phyloP scores from a whole-genome alignment of 2,113 vertebrate species.

The Hippopotamus amphibius region DNA sequence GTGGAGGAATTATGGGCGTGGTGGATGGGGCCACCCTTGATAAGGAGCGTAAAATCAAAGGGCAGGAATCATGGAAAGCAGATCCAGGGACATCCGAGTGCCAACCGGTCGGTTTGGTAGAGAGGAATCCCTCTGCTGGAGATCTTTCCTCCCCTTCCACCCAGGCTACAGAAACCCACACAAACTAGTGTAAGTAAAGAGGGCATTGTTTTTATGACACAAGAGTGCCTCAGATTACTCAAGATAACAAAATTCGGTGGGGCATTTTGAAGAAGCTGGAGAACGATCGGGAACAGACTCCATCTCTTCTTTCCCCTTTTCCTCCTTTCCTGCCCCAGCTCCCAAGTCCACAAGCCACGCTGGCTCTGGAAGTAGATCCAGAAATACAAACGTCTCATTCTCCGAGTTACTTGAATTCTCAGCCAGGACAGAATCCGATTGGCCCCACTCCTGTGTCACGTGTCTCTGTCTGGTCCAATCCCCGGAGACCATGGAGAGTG shows the following conservation, averaged over 20 bases:
- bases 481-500: not conserved
- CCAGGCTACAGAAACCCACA: not conserved
- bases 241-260: not conserved
- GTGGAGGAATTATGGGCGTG: slow-evolving; percentile 28
- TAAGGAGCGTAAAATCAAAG: slow-evolving; percentile 72
- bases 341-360: not conserved
- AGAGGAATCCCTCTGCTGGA: not conserved
- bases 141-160: not conserved
- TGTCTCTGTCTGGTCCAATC: not conserved
- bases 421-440: not conserved
- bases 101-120: not conserved
- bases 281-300: not conserved
- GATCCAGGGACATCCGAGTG: not conserved
- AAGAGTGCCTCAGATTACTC: not conserved
- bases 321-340: not conserved
- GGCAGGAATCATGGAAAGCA: slow-evolving; percentile 45
- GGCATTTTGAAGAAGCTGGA: not conserved
- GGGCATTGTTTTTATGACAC: not conserved
- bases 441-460: not conserved
- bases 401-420: not conserved
- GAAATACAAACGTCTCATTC: not conserved
- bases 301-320: not conserved
- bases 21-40: slow-evolving; percentile 48
- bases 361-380: not conserved
- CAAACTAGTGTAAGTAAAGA: not conserved